Conservation (phyloP, 2,113 vertebrate genomes). For the Suricata suricatta region DNA sequence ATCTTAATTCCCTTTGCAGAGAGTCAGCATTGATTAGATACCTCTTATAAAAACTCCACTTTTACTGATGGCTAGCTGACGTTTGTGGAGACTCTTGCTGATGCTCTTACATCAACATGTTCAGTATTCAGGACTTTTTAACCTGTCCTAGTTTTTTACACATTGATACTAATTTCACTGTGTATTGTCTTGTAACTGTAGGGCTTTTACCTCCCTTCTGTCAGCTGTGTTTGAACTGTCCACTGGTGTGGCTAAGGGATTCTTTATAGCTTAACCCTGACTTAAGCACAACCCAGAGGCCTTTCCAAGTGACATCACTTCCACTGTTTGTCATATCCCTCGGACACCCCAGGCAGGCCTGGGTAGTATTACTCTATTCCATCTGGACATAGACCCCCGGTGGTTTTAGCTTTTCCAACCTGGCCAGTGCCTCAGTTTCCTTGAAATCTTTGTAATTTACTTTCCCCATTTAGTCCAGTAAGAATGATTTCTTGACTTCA, state of each 20-base stretch:
- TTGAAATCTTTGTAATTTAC: neutral
- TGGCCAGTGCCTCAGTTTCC: neutral
- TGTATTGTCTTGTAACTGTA: neutral
- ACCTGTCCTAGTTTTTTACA: neutral
- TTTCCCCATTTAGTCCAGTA: neutral
- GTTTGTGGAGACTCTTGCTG: neutral
- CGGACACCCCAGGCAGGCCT: fast-evolving
- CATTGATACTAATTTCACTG: neutral
- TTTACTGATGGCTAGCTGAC: neutral
- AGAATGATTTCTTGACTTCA: slow-evolving; percentile 26
- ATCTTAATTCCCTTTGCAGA: neutral
- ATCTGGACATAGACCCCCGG: neutral
- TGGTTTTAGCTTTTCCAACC: neutral
- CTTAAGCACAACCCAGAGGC: neutral
- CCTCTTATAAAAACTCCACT: neutral
- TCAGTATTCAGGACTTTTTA: neutral
- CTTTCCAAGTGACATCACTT: neutral
- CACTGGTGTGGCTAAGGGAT: neutral
- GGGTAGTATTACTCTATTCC: neutral
- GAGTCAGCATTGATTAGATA: neutral
- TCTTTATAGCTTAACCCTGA: neutral
- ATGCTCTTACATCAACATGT: neutral
- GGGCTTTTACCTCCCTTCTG: fast-evolving
- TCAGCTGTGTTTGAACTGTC: neutral
- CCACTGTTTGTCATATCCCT: neutral